These are phyloP conservation scores for Littorina saxatilis DNA, from an alignment of 1,140 invertebrate genomes.

Conservation along the genomic window DNA sequence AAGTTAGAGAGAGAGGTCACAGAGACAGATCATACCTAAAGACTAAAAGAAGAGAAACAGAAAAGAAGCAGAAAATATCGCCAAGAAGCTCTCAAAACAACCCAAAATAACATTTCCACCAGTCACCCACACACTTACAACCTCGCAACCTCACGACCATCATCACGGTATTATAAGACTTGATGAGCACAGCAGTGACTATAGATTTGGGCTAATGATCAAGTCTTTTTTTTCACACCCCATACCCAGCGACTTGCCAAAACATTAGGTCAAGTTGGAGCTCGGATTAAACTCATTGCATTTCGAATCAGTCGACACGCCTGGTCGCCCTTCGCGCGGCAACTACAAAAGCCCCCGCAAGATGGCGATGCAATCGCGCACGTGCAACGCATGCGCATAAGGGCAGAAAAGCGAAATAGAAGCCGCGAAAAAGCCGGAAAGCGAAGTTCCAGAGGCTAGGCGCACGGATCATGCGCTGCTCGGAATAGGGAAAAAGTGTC, in stretches of 20 bases:
- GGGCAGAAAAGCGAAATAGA: conserved; percentile 3
- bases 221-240: not conserved
- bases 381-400: not conserved
- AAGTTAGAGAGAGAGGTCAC: no score
- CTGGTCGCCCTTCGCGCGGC: no score
- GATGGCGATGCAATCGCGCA: conserved; percentile 11
- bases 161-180: no score
- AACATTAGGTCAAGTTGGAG: conserved; percentile 24
- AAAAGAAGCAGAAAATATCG: no score
- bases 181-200: not conserved
- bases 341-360: conserved; percentile 18
- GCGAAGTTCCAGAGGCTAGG: not conserved
- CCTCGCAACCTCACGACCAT: no score
- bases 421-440: not conserved
- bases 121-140: no score
- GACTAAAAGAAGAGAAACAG: no score
- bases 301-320: conserved; percentile 27
- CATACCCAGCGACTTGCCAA: no score
- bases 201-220: conserved; percentile 1
- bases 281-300: conserved; percentile 31
- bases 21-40: no score
- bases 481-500: no score
- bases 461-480: not conserved
- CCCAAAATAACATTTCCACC: no score
- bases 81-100: no score